Percentiles rank a stretch among this genome's conserved stretches.
These are phyloP conservation scores for Hippopotamus amphibius DNA, from an alignment of 2,113 vertebrate species.

Conservation along the genomic window DNA sequence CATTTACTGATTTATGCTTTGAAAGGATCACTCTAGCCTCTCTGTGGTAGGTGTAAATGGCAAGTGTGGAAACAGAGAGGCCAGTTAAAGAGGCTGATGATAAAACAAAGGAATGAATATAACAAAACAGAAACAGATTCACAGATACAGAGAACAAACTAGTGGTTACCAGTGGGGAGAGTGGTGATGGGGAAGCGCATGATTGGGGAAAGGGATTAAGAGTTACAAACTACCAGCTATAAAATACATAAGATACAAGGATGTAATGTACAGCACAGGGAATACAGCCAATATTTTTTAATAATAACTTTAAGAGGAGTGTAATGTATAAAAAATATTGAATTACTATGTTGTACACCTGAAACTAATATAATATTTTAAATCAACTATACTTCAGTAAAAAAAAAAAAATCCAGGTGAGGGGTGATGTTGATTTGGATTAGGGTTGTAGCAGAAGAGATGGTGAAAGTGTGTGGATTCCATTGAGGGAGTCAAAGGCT, in stretches of 20 bases:
- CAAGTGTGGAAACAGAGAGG: constrained; percentile 3
- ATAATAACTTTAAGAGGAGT: neutral
- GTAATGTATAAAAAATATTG: neutral
- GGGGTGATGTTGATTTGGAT: neutral
- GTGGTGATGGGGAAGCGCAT: too few species aligned
- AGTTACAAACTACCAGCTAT: neutral
- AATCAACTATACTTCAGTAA: neutral
- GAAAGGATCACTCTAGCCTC: neutral
- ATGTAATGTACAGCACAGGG: neutral
- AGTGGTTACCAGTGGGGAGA: neutral
- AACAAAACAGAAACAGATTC: neutral
- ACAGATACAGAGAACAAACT: neutral
- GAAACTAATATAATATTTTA: neutral
- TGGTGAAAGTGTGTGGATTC: neutral
- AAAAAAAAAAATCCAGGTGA: neutral
- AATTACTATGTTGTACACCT: neutral
- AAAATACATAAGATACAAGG: neutral
- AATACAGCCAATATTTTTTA: neutral
- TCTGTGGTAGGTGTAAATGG: neutral
- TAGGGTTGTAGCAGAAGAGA: neutral
- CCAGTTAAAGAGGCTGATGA: neutral
- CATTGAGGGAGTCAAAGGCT: neutral
- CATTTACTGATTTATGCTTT: constrained; percentile 12
- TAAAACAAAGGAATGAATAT: neutral
- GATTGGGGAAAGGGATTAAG: neutral